phyloP scores from a whole-genome alignment of 2,797 vertebrate species.

The Serranus cabrilla region DNA sequence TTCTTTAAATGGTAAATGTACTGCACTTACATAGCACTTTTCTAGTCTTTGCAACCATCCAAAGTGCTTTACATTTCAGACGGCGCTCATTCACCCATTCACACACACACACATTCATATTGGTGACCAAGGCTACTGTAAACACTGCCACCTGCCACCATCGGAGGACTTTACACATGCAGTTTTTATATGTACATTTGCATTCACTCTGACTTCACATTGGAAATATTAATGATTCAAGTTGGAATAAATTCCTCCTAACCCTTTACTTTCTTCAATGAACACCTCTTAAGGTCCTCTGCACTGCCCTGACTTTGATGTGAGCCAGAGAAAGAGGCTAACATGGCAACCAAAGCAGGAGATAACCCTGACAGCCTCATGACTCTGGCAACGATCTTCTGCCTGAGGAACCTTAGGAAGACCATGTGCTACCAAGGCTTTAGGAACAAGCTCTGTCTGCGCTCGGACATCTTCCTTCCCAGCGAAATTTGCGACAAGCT shows the following conservation, averaged over 20 bases:
- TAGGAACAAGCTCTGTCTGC: slow-evolving; percentile 90
- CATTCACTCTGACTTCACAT: not conserved
- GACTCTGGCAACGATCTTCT: slow-evolving; percentile 93
- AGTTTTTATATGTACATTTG: not conserved
- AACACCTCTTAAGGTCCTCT: slow-evolving; percentile 50
- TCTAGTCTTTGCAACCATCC: no score
- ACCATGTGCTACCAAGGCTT: slow-evolving; percentile 95
- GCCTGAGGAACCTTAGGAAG: slow-evolving; percentile 94
- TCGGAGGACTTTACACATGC: not conserved
- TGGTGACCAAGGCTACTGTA: no score
- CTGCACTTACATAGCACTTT: no score
- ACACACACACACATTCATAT: no score
- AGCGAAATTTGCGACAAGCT: slow-evolving; percentile 98
- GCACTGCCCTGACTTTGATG: slow-evolving; percentile 63
- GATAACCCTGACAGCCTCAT: slow-evolving; percentile 96
- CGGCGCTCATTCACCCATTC: no score
- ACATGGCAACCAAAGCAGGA: slow-evolving; percentile 94
- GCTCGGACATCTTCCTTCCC: slow-evolving; percentile 95
- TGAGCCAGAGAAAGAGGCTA: slow-evolving; percentile 59
- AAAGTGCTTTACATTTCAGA: no score
- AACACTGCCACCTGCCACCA: no score
- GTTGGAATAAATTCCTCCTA: not conserved
- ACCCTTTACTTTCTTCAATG: slow-evolving; percentile 7
- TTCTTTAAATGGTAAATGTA: no score
- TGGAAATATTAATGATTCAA: not conserved